These are phyloP conservation scores for Ganaspis sp. DNA, from an alignment of 1,140 invertebrate species.

Conservation along the genomic window DNA sequence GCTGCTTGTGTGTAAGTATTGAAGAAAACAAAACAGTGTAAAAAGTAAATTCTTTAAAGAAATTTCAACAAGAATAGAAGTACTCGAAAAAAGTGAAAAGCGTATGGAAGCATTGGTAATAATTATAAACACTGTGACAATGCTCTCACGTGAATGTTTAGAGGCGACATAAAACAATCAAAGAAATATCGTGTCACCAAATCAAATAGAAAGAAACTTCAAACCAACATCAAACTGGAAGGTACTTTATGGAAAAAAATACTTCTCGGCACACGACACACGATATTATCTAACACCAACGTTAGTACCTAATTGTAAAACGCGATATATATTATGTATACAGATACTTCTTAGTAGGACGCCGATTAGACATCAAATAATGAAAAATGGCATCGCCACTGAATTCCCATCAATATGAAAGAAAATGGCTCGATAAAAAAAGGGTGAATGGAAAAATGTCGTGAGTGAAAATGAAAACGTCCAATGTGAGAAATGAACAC, in stretches of 20 bases:
- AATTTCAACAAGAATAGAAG: not conserved
- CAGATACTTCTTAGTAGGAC: slow-evolving; percentile 49
- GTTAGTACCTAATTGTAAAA: slow-evolving; percentile 71
- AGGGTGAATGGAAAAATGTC: too few relatives aligned
- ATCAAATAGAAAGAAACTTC: slow-evolving; percentile 69
- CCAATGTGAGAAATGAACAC: too few relatives aligned
- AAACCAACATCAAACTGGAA: slow-evolving; percentile 75
- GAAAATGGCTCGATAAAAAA: not conserved
- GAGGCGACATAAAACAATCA: slow-evolving; percentile 69
- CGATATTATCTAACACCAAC: slow-evolving; percentile 75
- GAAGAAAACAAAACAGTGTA: slow-evolving; percentile 42
- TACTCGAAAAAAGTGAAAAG: slow-evolving; percentile 38
- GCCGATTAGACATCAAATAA: slow-evolving; percentile 32
- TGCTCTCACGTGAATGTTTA: slow-evolving; percentile 60
- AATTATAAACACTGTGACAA: slow-evolving; percentile 43
- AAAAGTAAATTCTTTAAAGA: not conserved
- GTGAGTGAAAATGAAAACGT: too few relatives aligned
- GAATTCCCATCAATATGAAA: not conserved
- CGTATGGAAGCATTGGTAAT: slow-evolving; percentile 34
- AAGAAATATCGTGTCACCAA: slow-evolving; percentile 71
- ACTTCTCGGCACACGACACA: slow-evolving; percentile 75
- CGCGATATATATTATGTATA: too few relatives aligned
- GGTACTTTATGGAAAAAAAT: slow-evolving; percentile 69
- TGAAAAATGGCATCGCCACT: not conserved
- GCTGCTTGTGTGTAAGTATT: not conserved